phyloP scores from a whole-genome alignment of 2,888 invertebrate genomes.

The Tillus elongatus region DNA sequence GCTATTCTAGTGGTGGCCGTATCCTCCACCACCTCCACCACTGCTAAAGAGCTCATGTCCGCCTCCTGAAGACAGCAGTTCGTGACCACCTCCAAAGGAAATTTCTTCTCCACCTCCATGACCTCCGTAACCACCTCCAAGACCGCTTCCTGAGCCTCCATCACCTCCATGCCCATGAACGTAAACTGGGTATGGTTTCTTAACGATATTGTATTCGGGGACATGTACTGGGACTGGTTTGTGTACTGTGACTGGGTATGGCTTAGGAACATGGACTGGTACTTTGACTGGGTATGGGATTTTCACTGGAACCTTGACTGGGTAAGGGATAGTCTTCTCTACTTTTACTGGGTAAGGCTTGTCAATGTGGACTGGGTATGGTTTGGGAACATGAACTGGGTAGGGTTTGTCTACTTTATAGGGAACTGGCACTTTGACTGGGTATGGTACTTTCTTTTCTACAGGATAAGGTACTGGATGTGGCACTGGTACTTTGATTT shows the following conservation, averaged over 20 bases:
- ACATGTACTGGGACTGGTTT: slow-evolving; percentile 44
- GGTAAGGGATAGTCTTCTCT: slow-evolving; percentile 38
- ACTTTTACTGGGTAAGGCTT: slow-evolving; percentile 44
- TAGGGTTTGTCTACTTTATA: slow-evolving; percentile 52
- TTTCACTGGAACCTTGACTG: slow-evolving; percentile 40
- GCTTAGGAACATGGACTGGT: slow-evolving; percentile 29
- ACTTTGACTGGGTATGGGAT: slow-evolving; percentile 32
- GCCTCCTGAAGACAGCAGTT: slow-evolving; percentile 13
- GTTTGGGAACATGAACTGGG: slow-evolving; percentile 54
- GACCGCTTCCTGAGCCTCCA: slow-evolving; percentile 17
- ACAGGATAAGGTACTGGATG: slow-evolving; percentile 51
- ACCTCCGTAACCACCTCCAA: slow-evolving; percentile 22
- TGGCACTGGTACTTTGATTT: slow-evolving; percentile 48
- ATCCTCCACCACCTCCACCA: slow-evolving; percentile 17
- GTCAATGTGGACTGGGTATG: slow-evolving; percentile 51
- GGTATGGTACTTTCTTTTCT: slow-evolving; percentile 60
- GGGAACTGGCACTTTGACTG: slow-evolving; percentile 45
- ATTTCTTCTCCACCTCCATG: slow-evolving; percentile 16
- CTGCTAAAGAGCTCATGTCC: slow-evolving; percentile 19
- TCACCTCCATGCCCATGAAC: slow-evolving; percentile 30
- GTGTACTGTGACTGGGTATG: slow-evolving; percentile 38
- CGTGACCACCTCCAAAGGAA: slow-evolving; percentile 17
- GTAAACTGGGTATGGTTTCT: slow-evolving; percentile 44
- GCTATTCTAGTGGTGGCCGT: slow-evolving; percentile 17
- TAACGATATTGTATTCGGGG: slow-evolving; percentile 44